Evolutionary conservation across 2,888 invertebrate genomes (phyloP).

Genomic region (Hypomecis punctinalis): DNA sequence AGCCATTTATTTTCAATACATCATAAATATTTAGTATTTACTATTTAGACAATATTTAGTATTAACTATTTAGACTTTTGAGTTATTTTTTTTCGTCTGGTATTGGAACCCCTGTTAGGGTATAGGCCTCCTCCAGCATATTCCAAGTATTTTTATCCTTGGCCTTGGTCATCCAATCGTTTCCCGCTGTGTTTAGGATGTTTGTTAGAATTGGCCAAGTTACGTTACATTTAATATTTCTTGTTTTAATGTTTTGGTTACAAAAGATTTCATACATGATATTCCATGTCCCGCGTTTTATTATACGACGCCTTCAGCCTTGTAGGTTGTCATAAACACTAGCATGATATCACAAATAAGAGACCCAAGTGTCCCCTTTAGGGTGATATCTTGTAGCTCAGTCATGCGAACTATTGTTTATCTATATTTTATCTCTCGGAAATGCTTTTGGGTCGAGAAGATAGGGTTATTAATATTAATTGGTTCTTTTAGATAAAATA

Average conservation of each 20-base stretch:
- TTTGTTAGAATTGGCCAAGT: too few species aligned
- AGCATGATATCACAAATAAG: constrained; percentile 13
- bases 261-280: not conserved
- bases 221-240: too few species aligned
- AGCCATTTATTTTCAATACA: too few species aligned
- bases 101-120: too few species aligned
- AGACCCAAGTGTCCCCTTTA: constrained; percentile 12
- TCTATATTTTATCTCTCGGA: constrained; percentile 6
- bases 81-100: too few species aligned
- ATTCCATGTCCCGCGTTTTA: constrained; percentile 1
- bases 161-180: too few species aligned
- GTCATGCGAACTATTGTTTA: constrained; percentile 6
- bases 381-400: constrained; percentile 9
- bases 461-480: constrained; percentile 19
- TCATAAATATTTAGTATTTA: too few species aligned
- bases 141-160: too few species aligned
- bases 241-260: not conserved
- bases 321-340: constrained; percentile 11
- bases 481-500: constrained; percentile 8
- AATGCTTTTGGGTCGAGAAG: constrained; percentile 1
- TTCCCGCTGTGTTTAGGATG: too few species aligned
- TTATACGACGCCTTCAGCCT: not conserved
- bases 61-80: too few species aligned
- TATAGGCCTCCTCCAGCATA: too few species aligned
- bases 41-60: too few species aligned